Evolutionary conservation across 1,140 invertebrate species (phyloP).

Genomic region (Medauroidea extradentata): DNA sequence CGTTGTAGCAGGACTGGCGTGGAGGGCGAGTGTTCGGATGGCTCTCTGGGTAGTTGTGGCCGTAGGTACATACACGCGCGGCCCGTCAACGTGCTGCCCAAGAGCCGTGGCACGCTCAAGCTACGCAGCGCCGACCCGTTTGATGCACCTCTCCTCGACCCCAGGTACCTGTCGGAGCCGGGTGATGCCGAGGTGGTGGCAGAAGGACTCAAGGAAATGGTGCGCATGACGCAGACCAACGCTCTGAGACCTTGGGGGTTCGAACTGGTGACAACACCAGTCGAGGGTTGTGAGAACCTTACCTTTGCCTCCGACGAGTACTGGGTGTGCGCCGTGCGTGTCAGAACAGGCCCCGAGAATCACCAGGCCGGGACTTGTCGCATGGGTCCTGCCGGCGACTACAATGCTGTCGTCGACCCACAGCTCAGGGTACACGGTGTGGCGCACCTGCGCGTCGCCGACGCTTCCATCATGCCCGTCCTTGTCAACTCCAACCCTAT

Average conservation of each 20-base stretch:
- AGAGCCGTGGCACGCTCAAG: neutral
- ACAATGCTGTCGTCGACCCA: slow-evolving; percentile 74
- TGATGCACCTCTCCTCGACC: neutral
- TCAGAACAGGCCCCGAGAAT: slow-evolving; percentile 39
- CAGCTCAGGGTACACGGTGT: slow-evolving; percentile 68
- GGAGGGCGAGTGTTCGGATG: slow-evolving; percentile 36
- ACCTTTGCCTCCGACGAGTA: slow-evolving; percentile 71
- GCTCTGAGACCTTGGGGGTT: slow-evolving; percentile 49
- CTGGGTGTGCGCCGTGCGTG: slow-evolving; percentile 57
- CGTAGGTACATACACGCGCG: neutral
- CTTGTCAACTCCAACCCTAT: slow-evolving; percentile 76
- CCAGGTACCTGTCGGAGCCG: neutral
- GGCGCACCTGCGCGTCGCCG: slow-evolving; percentile 64
- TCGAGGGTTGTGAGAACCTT: slow-evolving; percentile 64
- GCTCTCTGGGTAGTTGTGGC: slow-evolving; percentile 26
- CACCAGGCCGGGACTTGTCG: slow-evolving; percentile 80
- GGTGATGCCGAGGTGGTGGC: slow-evolving; percentile 47
- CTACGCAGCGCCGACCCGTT: neutral
- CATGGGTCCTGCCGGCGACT: slow-evolving; percentile 74
- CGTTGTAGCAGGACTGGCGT: slow-evolving; percentile 37
- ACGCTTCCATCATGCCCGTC: slow-evolving; percentile 74
- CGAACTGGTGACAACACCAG: slow-evolving; percentile 62
- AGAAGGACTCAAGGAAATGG: neutral
- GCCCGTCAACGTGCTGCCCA: slow-evolving; percentile 21
- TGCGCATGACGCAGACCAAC: neutral